Evolutionary conservation across 2,113 vertebrate species (phyloP).

Genomic region (Crypturellus undulatus): DNA sequence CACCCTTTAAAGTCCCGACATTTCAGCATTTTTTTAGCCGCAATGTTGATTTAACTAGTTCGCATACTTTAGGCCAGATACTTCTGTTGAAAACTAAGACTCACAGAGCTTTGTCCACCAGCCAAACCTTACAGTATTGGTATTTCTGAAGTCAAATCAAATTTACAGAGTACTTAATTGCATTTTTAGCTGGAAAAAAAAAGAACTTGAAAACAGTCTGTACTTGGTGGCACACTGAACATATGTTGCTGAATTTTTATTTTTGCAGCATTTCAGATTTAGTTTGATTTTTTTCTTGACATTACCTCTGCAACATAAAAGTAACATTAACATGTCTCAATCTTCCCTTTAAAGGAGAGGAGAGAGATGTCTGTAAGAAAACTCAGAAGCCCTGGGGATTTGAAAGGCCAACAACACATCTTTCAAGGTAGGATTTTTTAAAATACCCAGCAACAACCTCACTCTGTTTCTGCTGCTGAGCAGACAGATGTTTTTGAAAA

Average conservation of each 20-base stretch:
- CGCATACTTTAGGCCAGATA: background rate
- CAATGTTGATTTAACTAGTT: background rate
- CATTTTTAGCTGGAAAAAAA: background rate
- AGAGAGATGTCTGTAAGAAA: background rate
- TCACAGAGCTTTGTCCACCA: background rate
- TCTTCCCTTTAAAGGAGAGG: background rate
- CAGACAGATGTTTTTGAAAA: background rate
- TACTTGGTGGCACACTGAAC: background rate
- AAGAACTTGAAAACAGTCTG: background rate
- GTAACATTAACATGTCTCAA: accelerated
- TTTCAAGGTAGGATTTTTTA: background rate
- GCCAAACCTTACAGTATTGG: background rate
- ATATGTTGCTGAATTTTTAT: background rate
- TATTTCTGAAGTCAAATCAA: background rate
- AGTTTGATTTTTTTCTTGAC: background rate
- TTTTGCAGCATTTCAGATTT: background rate
- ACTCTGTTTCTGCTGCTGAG: background rate
- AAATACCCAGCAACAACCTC: background rate
- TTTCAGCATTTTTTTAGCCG: background rate
- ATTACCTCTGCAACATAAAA: background rate
- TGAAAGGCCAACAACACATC: accelerated
- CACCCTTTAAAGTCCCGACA: background rate
- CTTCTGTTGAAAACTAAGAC: background rate
- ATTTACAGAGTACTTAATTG: conserved; percentile 7
- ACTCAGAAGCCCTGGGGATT: background rate